phyloP scores from a whole-genome alignment of 2,797 vertebrate genomes.

The Tinamus major region DNA sequence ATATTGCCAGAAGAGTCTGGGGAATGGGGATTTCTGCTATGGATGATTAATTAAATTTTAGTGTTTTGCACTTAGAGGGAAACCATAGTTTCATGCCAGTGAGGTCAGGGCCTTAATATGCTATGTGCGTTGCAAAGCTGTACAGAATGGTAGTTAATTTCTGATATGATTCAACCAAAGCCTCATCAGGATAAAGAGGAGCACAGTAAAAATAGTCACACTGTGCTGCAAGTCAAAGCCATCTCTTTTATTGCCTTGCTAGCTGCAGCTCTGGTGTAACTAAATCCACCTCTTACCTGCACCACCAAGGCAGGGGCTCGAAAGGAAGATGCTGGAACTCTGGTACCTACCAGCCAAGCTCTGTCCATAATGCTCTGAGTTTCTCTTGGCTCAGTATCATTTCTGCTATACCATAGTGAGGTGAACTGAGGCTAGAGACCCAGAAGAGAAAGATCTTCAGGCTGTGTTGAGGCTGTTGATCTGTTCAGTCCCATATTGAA shows the following conservation, averaged over 20 bases:
- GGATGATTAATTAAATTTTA: conserved; percentile 62
- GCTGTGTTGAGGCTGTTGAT: not conserved
- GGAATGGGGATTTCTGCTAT: conserved; percentile 43
- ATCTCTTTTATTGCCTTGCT: not conserved
- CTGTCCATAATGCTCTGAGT: not conserved
- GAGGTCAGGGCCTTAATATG: conserved; percentile 27
- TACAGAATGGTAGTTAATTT: not conserved
- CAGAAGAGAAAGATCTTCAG: not conserved
- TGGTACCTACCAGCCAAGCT: not conserved
- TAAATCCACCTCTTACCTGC: not conserved
- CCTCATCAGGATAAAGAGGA: not conserved
- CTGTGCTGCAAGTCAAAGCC: not conserved
- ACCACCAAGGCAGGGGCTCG: not conserved
- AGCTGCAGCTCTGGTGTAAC: not conserved
- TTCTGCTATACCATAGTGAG: not conserved
- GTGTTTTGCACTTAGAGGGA: conserved; percentile 56
- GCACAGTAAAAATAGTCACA: not conserved
- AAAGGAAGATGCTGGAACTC: not conserved
- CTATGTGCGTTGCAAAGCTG: not conserved
- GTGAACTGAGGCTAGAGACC: not conserved
- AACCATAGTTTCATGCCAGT: conserved; percentile 19
- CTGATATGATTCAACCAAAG: conserved; percentile 19
- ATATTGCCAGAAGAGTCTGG: conserved; percentile 62
- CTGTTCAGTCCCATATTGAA: not conserved
- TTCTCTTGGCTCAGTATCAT: not conserved